These are phyloP conservation scores for Lasioglossum vierecki DNA, from an alignment of 2,888 invertebrate genomes.

Conservation along the genomic window DNA sequence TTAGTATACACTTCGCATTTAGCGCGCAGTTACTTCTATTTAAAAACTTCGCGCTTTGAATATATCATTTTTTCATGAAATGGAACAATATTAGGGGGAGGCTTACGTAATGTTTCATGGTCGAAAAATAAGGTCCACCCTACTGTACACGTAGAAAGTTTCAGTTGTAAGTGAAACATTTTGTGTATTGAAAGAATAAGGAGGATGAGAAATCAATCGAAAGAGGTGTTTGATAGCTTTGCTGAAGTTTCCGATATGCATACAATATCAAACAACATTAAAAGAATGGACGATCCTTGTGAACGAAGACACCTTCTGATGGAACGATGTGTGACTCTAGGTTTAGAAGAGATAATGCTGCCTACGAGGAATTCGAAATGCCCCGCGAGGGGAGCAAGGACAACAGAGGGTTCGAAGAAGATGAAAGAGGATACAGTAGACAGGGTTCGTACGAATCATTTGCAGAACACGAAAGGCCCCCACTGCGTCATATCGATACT, in stretches of 20 bases:
- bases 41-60: too few species aligned
- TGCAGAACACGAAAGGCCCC: constrained; percentile 93
- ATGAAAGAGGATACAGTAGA: constrained; percentile 77
- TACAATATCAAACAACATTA: neutral
- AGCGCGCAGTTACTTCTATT: too few species aligned
- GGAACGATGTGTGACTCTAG: constrained; percentile 31
- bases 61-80: too few species aligned
- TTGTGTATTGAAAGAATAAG: neutral
- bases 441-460: constrained; percentile 87
- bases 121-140: too few species aligned
- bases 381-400: constrained; percentile 81
- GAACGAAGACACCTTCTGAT: neutral
- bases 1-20: too few species aligned
- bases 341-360: constrained; percentile 70
- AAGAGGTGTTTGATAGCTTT: neutral
- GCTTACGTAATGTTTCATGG: too few species aligned
- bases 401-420: constrained; percentile 83
- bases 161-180: neutral
- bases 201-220: neutral
- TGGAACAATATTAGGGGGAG: too few species aligned
- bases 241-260: neutral
- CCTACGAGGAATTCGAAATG: constrained; percentile 85
- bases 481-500: constrained; percentile 93
- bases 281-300: neutral
- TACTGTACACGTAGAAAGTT: neutral